A percentile compares a stretch with the other conserved stretches of the same genome.
Evolutionary conservation across 2,113 vertebrate species (phyloP).

Genomic region (Chaetorhynchus papuensis): DNA sequence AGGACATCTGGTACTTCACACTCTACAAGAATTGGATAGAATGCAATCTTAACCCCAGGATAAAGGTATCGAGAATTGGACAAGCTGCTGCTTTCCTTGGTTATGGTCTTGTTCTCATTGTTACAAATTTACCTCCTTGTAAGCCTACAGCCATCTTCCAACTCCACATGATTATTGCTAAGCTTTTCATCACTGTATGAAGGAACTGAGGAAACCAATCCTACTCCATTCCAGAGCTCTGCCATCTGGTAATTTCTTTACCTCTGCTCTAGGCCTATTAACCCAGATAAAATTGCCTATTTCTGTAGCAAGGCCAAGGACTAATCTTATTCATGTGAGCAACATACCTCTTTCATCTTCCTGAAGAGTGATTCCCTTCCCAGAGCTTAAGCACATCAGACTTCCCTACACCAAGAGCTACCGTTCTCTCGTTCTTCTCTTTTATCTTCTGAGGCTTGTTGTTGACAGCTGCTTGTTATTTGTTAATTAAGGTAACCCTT

Average conservation of each 20-base stretch:
- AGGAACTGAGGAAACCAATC: not conserved
- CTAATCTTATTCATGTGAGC: not conserved
- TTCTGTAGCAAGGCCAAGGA: not conserved
- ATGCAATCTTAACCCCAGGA: not conserved
- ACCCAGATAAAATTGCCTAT: not conserved
- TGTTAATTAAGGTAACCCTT: not conserved
- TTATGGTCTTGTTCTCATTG: not conserved
- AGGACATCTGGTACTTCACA: not conserved
- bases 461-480: not conserved
- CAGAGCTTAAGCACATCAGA: not conserved
- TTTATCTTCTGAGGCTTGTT: not conserved
- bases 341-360: not conserved
- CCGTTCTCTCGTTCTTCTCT: accelerated
- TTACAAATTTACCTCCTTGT: not conserved
- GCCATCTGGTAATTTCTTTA: not conserved
- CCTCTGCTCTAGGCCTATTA: not conserved
- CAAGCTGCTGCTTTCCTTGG: not conserved
- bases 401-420: accelerated
- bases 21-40: not conserved
- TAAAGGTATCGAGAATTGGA: not conserved
- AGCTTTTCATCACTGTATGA: not conserved
- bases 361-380: not conserved
- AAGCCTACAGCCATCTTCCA: not conserved
- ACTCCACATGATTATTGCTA: not conserved
- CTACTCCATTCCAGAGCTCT: not conserved